Base-by-base conservation (phyloP, 2,888 invertebrate species). In the Aphidius colemani region DNA sequence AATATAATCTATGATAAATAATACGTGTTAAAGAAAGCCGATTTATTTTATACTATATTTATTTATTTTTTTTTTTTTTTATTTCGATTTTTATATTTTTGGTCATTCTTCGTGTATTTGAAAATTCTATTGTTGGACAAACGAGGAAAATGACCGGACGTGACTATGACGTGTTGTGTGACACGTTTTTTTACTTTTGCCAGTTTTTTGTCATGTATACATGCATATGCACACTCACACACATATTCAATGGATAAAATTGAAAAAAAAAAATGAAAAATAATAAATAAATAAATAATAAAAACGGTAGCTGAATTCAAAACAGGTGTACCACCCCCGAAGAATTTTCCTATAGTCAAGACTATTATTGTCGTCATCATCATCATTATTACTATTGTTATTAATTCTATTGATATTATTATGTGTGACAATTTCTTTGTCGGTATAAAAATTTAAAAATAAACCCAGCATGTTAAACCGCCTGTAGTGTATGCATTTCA, bases 321-420 rank as follows among this genome's bases (percentile, higher is more conserved):
- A 66, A 69, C 68, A 69, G 69, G 69, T 69, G 69, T 44, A 45
- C 58, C 64, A 67, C 65, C 69, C 64, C 65, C 66, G 48, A 58
- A 63, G 59, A 53, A 58, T 57, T 68, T 69, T 30, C 5, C 30
- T 0, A 30, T 30, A 30, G 30, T 30, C 5, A 30, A 30, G 5
- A 30, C 5, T 30, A 30, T 30, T 30, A 30, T 30, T 30, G 30
- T 30, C 30, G 5, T 30, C 30, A 30, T 30, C 30, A 30, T 30
- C 4, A 30, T 30, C 5, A 30, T 30, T 30, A 30, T 30, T 3
- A 30, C 5, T 30, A 30, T 30, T 30, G 5, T 30, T 30, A 30
- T 18, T 18, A 18, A 2, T 18, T 18, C 13, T 18, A 18, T 30
- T 30, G 3, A 5, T 30, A 30, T 30, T 5, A 30, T 30, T 30